phyloP scores from a whole-genome alignment of 2,888 invertebrate species.

The Tribolium freemani region DNA sequence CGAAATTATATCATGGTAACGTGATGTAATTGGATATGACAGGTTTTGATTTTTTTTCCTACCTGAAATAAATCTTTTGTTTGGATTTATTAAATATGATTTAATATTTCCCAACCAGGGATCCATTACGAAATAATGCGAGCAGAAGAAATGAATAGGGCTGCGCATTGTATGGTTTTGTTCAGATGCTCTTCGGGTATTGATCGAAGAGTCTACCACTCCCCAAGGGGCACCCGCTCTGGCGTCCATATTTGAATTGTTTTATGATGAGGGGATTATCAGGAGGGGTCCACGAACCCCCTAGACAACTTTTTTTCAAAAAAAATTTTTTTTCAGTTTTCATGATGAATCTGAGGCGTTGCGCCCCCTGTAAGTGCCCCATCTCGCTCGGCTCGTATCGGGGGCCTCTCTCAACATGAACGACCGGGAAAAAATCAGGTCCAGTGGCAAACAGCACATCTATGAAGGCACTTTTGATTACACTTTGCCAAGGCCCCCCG shows the following conservation, averaged over 20 bases:
- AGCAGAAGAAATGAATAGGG: slow-evolving; percentile 8
- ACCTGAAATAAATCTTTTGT: slow-evolving; percentile 47
- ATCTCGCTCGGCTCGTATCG: slow-evolving; percentile 46
- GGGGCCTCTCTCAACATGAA: slow-evolving; percentile 59
- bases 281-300: neutral
- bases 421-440: slow-evolving; percentile 53
- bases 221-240: slow-evolving; percentile 4
- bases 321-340: slow-evolving; percentile 54
- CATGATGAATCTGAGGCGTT: slow-evolving; percentile 56
- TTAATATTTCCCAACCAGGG: slow-evolving; percentile 46
- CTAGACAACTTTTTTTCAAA: neutral
- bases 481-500: slow-evolving; percentile 87
- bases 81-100: slow-evolving; percentile 53
- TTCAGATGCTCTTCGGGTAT: slow-evolving; percentile 34
- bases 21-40: slow-evolving; percentile 48
- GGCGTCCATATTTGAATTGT: neutral
- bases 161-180: slow-evolving; percentile 30
- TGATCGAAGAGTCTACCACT: slow-evolving; percentile 43
- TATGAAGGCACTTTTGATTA: slow-evolving; percentile 67
- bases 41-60: slow-evolving; percentile 38
- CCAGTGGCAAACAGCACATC: slow-evolving; percentile 51
- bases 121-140: slow-evolving; percentile 13
- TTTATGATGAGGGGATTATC: neutral
- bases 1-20: neutral
- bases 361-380: neutral